Evolutionary conservation across 2,797 vertebrate genomes (phyloP), one percentile per base, ranked within the genome.

Genomic region (Falco peregrinus): DNA sequence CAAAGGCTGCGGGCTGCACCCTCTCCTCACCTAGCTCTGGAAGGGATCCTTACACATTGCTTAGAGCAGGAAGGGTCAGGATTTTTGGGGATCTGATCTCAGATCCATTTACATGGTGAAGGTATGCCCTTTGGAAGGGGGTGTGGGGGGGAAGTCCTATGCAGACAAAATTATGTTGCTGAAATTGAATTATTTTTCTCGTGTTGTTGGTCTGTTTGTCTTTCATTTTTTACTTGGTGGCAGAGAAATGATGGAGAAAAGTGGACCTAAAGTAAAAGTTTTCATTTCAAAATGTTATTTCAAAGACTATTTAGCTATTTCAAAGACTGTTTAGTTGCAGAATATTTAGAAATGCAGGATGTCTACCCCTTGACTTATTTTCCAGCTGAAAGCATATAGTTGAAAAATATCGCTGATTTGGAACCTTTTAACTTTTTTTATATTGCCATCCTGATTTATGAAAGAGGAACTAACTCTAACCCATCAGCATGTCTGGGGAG

Each of bases 371-470:
- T 50, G 53, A 54, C 47, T 91, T 69, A 65, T 60, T 90, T 91
- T 89, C 43, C 48, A 76, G 51, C 12, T 91, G 43, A 90, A 87
- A 84, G 24, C 31, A 37, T 41, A 10, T 10, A 50, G 45, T 67
- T 92, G 48, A 88, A 92, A 91, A 77, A 76, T 76, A 78, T 50
- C 39, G 45, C 20, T 31, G 22, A 43, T 61, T 92, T 61, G 50
- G 50, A 95, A 54, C 16, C 17, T 87, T 92, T 81, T 20, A 33
- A 45, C 33, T 41, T 88, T 86, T 93, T 93, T 63, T 45, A 53
- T 80, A 25, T 84, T 77, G 54, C 24, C 43, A 64, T 50, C 16
- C 63, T 57, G 25, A 50, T 50, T 90, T 77, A 90, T 74, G 16
- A 83, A 79, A 87, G 31, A 24, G 17, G 9, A 87, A 47, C 22